A percentile compares a stretch with the other conserved stretches of the same genome.
Evolutionary conservation across 2,113 vertebrate genomes (phyloP).

Genomic region (Sialia sialis): DNA sequence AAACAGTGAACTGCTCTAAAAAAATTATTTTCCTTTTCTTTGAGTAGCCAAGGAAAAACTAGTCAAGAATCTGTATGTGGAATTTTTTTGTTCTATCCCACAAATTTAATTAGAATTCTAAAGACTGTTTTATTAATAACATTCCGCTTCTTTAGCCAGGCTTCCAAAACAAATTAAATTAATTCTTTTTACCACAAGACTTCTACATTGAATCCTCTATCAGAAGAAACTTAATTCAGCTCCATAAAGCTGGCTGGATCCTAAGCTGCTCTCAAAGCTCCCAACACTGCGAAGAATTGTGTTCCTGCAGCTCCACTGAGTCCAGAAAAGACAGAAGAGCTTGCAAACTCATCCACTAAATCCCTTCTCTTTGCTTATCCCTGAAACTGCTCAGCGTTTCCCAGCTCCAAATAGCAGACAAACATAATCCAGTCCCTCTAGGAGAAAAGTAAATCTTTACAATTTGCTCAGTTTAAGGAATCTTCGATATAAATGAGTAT

Average conservation of each 20-base stretch:
- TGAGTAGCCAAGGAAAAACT: background rate
- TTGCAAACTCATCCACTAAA: background rate
- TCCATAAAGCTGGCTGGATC: background rate
- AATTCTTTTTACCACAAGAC: background rate
- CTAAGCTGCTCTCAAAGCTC: background rate
- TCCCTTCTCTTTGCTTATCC: conserved; percentile 29
- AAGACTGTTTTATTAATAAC: background rate
- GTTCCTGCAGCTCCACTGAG: background rate
- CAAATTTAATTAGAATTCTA: background rate
- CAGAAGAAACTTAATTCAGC: background rate
- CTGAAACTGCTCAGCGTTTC: background rate
- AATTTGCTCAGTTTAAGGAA: conserved; percentile 8
- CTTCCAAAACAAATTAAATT: background rate
- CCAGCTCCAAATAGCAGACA: background rate
- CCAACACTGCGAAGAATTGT: background rate
- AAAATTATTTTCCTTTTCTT: background rate
- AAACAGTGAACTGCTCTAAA: background rate
- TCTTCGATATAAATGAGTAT: background rate
- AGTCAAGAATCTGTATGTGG: background rate
- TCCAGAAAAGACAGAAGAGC: background rate
- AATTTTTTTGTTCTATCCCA: background rate
- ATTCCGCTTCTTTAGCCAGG: background rate
- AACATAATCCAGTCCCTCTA: conserved; percentile 3
- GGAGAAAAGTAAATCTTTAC: conserved; percentile 17
- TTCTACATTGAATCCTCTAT: background rate